These are phyloP conservation scores for Spinibarbus caldwelli DNA, from an alignment of 2,797 vertebrate species.

Conservation along the genomic window DNA sequence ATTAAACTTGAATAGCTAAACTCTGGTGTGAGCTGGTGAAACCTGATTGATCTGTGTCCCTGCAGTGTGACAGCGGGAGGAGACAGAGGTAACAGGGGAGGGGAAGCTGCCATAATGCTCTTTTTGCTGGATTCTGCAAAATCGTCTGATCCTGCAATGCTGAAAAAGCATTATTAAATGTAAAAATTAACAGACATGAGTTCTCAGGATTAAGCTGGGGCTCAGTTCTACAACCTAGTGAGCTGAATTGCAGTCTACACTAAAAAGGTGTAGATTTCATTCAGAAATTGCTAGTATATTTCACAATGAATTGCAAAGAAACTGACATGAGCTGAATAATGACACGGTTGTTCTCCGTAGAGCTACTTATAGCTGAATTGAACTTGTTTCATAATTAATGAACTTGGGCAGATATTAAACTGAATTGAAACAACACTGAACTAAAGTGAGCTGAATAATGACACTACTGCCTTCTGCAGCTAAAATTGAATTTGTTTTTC, in stretches of 20 bases:
- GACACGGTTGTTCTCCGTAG: neutral
- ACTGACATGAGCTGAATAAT: neutral
- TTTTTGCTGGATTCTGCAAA: neutral
- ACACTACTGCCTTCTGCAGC: neutral
- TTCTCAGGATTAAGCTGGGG: neutral
- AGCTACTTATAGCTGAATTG: neutral
- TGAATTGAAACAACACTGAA: neutral
- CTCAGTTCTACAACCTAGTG: neutral
- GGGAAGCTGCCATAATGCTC: slow-evolving; percentile 28
- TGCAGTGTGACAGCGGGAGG: slow-evolving; percentile 11
- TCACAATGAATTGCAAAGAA: neutral
- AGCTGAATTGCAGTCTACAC: neutral
- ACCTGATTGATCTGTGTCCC: slow-evolving; percentile 31
- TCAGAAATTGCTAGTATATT: neutral
- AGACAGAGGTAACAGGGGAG: neutral
- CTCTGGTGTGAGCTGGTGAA: slow-evolving; percentile 14
- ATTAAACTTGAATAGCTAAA: slow-evolving; percentile 65
- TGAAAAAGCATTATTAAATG: neutral
- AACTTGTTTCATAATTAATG: neutral
- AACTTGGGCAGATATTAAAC: neutral
- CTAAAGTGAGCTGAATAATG: neutral
- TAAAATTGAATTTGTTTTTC: neutral
- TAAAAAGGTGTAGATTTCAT: neutral
- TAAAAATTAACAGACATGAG: neutral
- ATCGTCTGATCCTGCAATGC: neutral